These are phyloP conservation scores for Stratiomys singularior DNA, from an alignment of 2,888 invertebrate species.

Conservation along the genomic window DNA sequence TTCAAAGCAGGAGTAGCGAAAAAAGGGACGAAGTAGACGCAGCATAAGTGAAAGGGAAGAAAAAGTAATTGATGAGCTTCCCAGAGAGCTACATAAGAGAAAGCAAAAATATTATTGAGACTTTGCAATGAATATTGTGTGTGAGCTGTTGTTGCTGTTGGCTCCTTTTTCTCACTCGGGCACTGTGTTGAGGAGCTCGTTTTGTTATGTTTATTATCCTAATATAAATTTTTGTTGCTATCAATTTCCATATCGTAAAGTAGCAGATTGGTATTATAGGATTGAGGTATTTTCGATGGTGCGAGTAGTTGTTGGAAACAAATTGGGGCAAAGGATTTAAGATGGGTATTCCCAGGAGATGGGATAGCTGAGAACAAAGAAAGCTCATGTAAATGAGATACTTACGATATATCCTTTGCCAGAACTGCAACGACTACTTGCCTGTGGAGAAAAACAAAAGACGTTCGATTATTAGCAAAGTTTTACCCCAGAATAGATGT, in stretches of 20 bases:
- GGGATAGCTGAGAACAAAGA: not conserved
- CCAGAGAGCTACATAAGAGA: not conserved
- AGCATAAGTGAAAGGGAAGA: no score
- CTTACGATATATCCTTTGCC: conserved; percentile 96
- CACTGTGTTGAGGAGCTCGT: no score
- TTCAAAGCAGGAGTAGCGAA: no score
- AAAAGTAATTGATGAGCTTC: conserved; percentile 23
- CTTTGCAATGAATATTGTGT: no score
- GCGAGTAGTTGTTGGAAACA: not conserved
- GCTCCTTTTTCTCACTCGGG: no score
- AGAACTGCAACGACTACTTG: conserved; percentile 92
- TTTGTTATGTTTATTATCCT: no score
- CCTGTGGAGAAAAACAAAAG: conserved; percentile 71
- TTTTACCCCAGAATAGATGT: conserved; percentile 3
- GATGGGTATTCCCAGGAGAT: not conserved
- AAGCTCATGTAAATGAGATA: conserved; percentile 63
- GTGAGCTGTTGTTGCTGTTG: no score
- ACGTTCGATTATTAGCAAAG: no score
- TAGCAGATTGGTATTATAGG: not conserved
- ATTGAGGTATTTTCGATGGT: not conserved
- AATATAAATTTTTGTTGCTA: not conserved
- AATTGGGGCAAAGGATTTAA: not conserved
- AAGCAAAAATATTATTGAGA: not conserved
- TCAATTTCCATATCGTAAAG: conserved; percentile 10
- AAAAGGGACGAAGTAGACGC: no score